Evolutionary conservation across 2,797 vertebrate genomes (phyloP), one percentile per base, ranked within the genome.

Genomic region (Pogonophryne albipinna): DNA sequence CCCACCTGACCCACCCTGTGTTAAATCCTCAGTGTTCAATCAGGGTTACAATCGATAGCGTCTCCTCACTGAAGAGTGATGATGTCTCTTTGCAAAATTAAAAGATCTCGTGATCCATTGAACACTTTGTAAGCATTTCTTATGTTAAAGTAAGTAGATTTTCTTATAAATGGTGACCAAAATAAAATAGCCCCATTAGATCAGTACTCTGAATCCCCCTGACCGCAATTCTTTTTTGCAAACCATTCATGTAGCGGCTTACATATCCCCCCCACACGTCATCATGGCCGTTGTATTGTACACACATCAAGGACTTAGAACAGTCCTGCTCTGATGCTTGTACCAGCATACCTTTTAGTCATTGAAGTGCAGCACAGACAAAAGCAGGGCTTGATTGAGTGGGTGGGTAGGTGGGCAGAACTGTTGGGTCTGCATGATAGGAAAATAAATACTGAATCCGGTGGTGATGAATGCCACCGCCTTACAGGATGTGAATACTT

Each of bases 301-400:
- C 12, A 15, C n/a, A 42, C 41, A 17, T 52, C 64, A 64, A 52
- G 57, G 73, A 62, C 34, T 44, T 38, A 51, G 17, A 67, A 46
- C 51, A 66, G 9, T 56, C 63, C 44, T 47, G 31, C 27, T 66
- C 41, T 42, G 45, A 65, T 56, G 63, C 57, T 50, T 10, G 10
- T 51, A n/a, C 42, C 51, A 23, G 41, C 31, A 41, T 9, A 6
- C 7, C 34, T 50, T 70, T 69, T 47, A 51, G 45, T 53, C 17
- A 63, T 3, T 1, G 19, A 20, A 64, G 53, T 47, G 58, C 27
- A 63, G 44, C 46, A 70, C 60, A 58, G 66, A 78, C 51, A 57
- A 58, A 73, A 72, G 46, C 55, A 27, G 63, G 52, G 41, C 59
- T 56, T 77, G 69, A 75, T 74, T 52, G 66, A 71, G 57, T 71